phyloP scores from a whole-genome alignment of 2,888 invertebrate genomes.

The Pollenia amentaria region DNA sequence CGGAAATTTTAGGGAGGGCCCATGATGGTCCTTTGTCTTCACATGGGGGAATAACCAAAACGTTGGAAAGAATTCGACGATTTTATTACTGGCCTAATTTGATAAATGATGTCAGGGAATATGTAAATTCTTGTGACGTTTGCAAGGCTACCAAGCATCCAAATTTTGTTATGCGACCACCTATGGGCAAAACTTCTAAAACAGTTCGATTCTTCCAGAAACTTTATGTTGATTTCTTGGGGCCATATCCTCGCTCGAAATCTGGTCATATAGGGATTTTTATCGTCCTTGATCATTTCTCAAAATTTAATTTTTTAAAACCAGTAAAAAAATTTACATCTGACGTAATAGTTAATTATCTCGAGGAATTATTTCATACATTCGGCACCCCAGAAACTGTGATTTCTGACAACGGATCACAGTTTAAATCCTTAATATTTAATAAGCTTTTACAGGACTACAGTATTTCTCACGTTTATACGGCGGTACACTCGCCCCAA shows the following conservation, averaged over 20 bases:
- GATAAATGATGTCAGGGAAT: background rate
- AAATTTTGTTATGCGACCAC: background rate
- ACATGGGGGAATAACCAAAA: background rate
- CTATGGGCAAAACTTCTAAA: background rate
- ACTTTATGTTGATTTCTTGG: slow-evolving; percentile 57
- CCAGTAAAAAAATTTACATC: slow-evolving; percentile 62
- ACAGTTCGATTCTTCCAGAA: background rate
- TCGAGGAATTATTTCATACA: slow-evolving; percentile 60
- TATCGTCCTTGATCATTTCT: slow-evolving; percentile 62
- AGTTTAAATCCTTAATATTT: slow-evolving; percentile 60
- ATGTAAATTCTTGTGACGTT: background rate
- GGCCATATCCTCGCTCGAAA: slow-evolving; percentile 61
- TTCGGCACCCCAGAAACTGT: slow-evolving; percentile 58
- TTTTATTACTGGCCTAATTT: slow-evolving; percentile 14
- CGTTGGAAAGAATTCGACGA: background rate
- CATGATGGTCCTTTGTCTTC: background rate
- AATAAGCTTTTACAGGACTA: slow-evolving; percentile 53
- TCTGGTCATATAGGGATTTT: slow-evolving; percentile 58
- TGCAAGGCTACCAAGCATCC: slow-evolving; percentile 2
- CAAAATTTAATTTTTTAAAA: slow-evolving; percentile 60
- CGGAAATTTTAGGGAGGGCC: background rate
- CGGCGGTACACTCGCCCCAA: slow-evolving; percentile 65
- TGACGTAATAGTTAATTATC: slow-evolving; percentile 36
- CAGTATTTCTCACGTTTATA: slow-evolving; percentile 59
- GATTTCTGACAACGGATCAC: slow-evolving; percentile 60